Evolutionary conservation across 1,140 invertebrate species (phyloP), one percentile per base, ranked within the genome.

Genomic region (Cydia strobilella): DNA sequence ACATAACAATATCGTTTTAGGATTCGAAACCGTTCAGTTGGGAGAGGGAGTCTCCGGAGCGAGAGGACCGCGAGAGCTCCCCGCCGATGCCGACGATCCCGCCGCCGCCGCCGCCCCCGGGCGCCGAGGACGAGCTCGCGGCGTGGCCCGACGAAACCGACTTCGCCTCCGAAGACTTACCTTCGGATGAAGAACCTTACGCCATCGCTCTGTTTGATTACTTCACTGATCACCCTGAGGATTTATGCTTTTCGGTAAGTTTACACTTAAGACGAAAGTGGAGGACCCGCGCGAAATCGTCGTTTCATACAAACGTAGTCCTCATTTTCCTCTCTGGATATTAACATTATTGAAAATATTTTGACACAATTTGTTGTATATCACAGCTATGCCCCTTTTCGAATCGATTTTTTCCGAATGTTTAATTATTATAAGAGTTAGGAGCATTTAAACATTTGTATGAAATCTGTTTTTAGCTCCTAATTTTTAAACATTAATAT

Each of bases 151-250:
- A 85, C 15, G 84, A 88, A 12, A 77, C 76, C 20, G 77, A 80
- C 9, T 75, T 82, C 20, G 12, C 18, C 20, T 31, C 42, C 31
- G 78, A 77, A 45, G 42, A 51, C 3, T 54, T 72, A 54, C 77
- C 78, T 51, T 77, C 82, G 45, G 85, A 80, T 1, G 87, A 93
- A 48, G 84, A 92, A 77, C 94, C 96, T 0, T 94, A 96, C 86
- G 96, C 96, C 35, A 94, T 97, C 72, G 96, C 96, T 5, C 87
- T 97, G 2, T 97, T 95, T 83, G 95, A 97, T 90, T 97, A 96
- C 80, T 92, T 94, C 66, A 95, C 95, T 15, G 94, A 94, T 23
- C 96, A 96, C 82, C 87, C 94, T 20, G 96, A 95, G 74, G 96
- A 97, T 94, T 93, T 97, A 39, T 91, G 93, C 75, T 95, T 97